Percentiles rank a stretch among this genome's conserved stretches.
These are phyloP conservation scores for Acronicta leporina DNA, from an alignment of 2,888 invertebrate species.

Conservation along the genomic window DNA sequence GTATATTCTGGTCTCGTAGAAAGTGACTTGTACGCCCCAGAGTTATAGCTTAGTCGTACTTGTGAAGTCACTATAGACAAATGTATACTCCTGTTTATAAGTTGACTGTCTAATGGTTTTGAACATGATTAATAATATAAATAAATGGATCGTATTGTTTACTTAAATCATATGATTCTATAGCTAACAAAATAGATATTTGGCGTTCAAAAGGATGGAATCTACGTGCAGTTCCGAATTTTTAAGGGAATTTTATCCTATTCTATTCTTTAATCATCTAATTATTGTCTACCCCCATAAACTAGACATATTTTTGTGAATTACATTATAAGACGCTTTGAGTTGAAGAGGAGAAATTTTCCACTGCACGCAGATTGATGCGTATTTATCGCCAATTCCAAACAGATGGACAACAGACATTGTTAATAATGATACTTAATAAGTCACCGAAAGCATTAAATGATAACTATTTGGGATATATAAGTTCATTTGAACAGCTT, in stretches of 20 bases:
- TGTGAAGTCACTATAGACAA: slow-evolving; percentile 48
- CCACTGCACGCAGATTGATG: slow-evolving; percentile 20
- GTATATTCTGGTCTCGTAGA: slow-evolving; percentile 38
- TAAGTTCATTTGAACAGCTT: slow-evolving; percentile 8
- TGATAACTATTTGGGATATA: slow-evolving; percentile 26
- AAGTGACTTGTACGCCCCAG: slow-evolving; percentile 38
- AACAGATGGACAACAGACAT: slow-evolving; percentile 23
- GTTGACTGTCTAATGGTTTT: slow-evolving; percentile 38
- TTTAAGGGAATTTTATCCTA: slow-evolving; percentile 1
- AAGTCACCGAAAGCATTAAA: slow-evolving; percentile 23
- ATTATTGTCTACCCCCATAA: slow-evolving; percentile 32
- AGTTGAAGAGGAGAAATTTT: slow-evolving; percentile 13
- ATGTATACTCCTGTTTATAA: slow-evolving; percentile 34
- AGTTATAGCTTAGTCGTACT: slow-evolving; percentile 42
- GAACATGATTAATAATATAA: slow-evolving; percentile 36
- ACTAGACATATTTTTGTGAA: slow-evolving; percentile 32
- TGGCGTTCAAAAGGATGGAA: slow-evolving; percentile 35
- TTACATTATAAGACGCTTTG: slow-evolving; percentile 30
- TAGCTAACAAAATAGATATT: slow-evolving; percentile 42
- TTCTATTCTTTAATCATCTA: slow-evolving; percentile 14
- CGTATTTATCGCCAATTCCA: slow-evolving; percentile 23
- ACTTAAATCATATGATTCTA: slow-evolving; percentile 51
- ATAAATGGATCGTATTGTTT: slow-evolving; percentile 45
- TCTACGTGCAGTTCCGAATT: slow-evolving; percentile 31
- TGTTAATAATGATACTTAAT: slow-evolving; percentile 38